Conservation (phyloP, 2,113 vertebrate genomes). For the Paramormyrops kingsleyae region DNA sequence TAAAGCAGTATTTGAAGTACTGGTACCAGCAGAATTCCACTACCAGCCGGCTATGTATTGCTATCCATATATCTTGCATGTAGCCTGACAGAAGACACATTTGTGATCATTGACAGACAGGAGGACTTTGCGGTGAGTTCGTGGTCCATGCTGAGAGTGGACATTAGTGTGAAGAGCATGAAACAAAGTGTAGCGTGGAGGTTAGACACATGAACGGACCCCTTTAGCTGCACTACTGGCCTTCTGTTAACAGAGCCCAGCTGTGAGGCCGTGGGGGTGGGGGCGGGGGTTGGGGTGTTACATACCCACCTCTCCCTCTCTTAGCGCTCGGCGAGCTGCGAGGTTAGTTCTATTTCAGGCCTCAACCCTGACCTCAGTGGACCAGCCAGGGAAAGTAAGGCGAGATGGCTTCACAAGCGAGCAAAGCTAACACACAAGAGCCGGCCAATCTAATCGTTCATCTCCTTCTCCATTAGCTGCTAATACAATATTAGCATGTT, state of each 20-base stretch:
- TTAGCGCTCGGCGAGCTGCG: not conserved
- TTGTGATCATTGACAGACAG: not conserved
- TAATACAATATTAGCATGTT: not conserved
- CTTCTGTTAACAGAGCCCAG: not conserved
- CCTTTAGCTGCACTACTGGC: not conserved
- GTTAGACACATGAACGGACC: not conserved
- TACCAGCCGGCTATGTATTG: not conserved
- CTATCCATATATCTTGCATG: not conserved
- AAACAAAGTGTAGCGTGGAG: not conserved
- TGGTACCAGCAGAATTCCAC: not conserved
- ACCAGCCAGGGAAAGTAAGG: slow-evolving; percentile 8
- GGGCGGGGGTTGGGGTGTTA: not conserved
- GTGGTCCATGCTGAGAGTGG: not conserved
- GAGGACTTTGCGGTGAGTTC: not conserved
- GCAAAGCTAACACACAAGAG: not conserved
- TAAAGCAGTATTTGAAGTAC: not conserved
- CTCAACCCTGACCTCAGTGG: not conserved
- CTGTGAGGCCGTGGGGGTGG: not conserved
- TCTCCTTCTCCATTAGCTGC: not conserved
- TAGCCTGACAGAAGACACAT: not conserved
- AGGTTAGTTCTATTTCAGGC: slow-evolving; percentile 5
- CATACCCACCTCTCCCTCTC: not conserved
- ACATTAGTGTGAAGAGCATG: not conserved
- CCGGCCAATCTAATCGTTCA: not conserved
- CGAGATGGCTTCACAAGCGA: not conserved